Evolutionary conservation across 2,113 vertebrate species (phyloP).

Genomic region (Cryptotis parvus): DNA sequence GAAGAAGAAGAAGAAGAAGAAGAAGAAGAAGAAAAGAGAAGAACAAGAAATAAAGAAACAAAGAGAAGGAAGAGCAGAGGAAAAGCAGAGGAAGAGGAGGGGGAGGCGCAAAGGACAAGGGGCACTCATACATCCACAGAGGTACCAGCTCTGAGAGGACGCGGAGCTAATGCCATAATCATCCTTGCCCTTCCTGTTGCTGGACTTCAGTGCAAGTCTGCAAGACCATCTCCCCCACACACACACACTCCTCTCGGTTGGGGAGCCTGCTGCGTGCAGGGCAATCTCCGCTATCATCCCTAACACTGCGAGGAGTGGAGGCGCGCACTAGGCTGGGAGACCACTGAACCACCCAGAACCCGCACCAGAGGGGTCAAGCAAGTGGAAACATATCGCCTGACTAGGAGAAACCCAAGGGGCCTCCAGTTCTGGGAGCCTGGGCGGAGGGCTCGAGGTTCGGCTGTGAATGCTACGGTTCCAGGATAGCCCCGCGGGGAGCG

Average conservation of each 20-base stretch:
- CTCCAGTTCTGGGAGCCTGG: not conserved
- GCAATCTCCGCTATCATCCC: too few species aligned
- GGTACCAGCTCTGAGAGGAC: not conserved
- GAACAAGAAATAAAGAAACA: not conserved
- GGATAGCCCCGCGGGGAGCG: not conserved
- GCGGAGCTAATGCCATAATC: too few species aligned
- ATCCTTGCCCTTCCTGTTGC: not conserved
- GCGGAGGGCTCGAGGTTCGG: not conserved
- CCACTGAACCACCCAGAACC: too few species aligned
- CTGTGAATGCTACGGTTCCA: not conserved
- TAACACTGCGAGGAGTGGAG: too few species aligned
- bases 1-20: too few species aligned
- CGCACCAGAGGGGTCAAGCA: too few species aligned
- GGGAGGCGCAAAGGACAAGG: not conserved
- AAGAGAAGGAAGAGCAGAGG: not conserved
- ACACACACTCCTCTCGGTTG: too few species aligned
- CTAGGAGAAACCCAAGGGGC: too few species aligned
- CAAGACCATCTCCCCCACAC: not conserved
- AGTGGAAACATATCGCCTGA: too few species aligned
- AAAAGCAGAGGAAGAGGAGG: fast-evolving
- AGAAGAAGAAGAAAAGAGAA: too few species aligned
- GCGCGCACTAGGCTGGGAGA: too few species aligned
- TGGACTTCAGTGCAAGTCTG: not conserved
- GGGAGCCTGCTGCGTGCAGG: too few species aligned
- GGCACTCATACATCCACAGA: not conserved